Percentiles rank a stretch among this genome's conserved stretches.
Conservation (phyloP, 2,113 vertebrate genomes). For the Onychostoma macrolepis region DNA sequence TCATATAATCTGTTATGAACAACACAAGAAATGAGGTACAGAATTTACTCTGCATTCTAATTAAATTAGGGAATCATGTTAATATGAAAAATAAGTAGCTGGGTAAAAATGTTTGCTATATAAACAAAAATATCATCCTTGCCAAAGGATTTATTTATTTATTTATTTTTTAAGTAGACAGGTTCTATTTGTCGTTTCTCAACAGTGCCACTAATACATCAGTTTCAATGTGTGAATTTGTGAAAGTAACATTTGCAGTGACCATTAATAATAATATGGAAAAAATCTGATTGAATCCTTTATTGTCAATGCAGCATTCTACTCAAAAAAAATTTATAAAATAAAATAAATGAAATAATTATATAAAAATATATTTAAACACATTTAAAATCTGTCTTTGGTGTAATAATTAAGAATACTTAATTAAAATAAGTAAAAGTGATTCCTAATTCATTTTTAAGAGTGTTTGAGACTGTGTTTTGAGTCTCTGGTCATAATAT, state of each 20-base stretch:
- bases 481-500: not conserved
- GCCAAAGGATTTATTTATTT: not conserved
- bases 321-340: not conserved
- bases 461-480: not conserved
- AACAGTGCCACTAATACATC: not conserved
- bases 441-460: not conserved
- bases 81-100: not conserved
- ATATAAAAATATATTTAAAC: not conserved
- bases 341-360: not conserved
- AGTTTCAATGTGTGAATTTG: not conserved
- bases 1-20: not conserved
- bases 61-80: not conserved
- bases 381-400: not conserved
- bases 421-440: too few relatives aligned
- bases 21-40: not conserved
- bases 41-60: not conserved
- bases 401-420: not conserved
- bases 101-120: not conserved
- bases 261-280: not conserved
- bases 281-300: not conserved
- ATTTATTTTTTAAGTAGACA: not conserved
- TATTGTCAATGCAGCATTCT: not conserved
- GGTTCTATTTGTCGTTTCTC: not conserved
- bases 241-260: not conserved
- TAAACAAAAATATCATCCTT: not conserved